Evolutionary conservation across 2,888 invertebrate genomes (phyloP).

Genomic region (Dynastes maya): DNA sequence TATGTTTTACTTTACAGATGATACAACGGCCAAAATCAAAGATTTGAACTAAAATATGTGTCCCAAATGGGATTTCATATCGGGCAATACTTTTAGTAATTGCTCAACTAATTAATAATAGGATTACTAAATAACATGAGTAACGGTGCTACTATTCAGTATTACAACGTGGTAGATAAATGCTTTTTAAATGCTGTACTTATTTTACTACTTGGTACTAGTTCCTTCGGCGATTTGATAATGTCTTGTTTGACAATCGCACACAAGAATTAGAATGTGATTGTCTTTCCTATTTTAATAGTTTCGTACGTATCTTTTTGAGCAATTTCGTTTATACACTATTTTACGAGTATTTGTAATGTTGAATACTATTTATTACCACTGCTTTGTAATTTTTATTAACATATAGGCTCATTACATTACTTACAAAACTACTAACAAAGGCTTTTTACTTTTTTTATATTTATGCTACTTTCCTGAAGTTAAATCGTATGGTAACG

Average conservation of each 20-base stretch:
- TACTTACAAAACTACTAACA: constrained; percentile 36
- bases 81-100: too few relatives aligned
- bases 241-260: neutral
- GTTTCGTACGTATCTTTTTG: neutral
- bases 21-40: too few relatives aligned
- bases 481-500: neutral
- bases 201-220: neutral
- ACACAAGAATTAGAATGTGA: neutral
- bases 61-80: too few relatives aligned
- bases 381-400: constrained; percentile 36
- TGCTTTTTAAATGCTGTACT: neutral
- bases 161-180: neutral
- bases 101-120: too few relatives aligned
- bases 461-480: neutral
- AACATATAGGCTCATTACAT: constrained; percentile 37
- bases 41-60: too few relatives aligned
- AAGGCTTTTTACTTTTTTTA: constrained; percentile 24
- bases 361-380: constrained; percentile 28
- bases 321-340: constrained; percentile 38
- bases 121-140: too few relatives aligned
- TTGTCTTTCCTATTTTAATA: neutral
- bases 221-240: too few relatives aligned
- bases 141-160: too few relatives aligned
- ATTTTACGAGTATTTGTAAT: constrained; percentile 46
- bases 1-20: too few relatives aligned